Evolutionary conservation across 2,113 vertebrate genomes (phyloP).

Genomic region (Charina bottae): DNA sequence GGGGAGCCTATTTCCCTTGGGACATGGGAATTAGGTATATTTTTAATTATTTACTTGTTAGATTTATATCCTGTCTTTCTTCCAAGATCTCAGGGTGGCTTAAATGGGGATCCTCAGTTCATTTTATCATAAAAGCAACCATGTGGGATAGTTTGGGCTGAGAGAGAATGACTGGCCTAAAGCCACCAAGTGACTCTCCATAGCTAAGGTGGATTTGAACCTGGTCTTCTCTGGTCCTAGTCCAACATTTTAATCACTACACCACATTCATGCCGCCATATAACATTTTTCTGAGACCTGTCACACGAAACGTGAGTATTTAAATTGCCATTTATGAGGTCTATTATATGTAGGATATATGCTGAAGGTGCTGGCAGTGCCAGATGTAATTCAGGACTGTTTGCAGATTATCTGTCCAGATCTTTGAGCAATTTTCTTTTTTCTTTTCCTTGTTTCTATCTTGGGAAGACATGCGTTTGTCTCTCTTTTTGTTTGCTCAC

Average conservation of each 20-base stretch:
- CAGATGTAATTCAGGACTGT: neutral
- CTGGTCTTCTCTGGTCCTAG: neutral
- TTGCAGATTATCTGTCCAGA: neutral
- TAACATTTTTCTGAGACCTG: neutral
- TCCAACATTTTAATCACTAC: neutral
- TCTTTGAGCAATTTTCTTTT: neutral
- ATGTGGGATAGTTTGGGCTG: neutral
- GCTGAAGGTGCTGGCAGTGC: neutral
- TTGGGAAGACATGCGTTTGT: neutral
- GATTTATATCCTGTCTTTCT: neutral
- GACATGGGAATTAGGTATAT: constrained; percentile 3
- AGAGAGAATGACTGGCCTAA: neutral
- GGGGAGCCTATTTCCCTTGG: neutral
- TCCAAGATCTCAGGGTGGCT: too few relatives aligned
- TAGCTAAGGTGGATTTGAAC: neutral
- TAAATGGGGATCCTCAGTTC: too few relatives aligned
- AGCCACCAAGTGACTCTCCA: neutral
- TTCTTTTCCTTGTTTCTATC: neutral
- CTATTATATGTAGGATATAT: neutral
- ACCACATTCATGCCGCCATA: neutral
- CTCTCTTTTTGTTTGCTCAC: neutral
- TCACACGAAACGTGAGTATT: neutral
- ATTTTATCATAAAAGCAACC: neutral
- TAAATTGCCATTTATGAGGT: neutral
- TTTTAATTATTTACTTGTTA: neutral